Evolutionary conservation across 2,797 vertebrate species (phyloP).

Genomic region (Passerculus sandwichensis): DNA sequence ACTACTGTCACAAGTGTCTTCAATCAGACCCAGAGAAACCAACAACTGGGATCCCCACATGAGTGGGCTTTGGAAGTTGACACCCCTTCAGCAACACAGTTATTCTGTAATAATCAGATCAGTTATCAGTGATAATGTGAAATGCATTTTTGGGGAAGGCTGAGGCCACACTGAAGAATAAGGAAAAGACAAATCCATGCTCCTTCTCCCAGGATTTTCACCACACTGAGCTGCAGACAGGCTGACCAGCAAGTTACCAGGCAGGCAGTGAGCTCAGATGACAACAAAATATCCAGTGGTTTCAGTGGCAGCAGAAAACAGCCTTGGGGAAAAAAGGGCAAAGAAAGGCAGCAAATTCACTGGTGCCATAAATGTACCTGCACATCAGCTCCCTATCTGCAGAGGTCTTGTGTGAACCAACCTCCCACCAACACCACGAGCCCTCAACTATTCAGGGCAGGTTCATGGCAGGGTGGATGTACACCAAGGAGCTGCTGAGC

Average conservation of each 20-base stretch:
- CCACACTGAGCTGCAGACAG: background rate
- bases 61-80: background rate
- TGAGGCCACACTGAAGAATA: background rate
- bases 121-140: background rate
- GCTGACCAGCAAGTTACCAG: background rate
- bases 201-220: background rate
- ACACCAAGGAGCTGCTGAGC: background rate
- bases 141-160: background rate
- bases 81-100: background rate
- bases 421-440: background rate
- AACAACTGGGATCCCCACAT: too few species aligned
- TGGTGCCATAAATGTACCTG: background rate
- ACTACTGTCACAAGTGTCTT: too few species aligned
- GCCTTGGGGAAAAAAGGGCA: background rate
- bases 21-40: too few species aligned
- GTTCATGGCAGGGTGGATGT: accelerated
- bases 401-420: background rate
- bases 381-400: background rate
- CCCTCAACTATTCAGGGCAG: background rate
- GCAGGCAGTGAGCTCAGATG: background rate
- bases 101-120: background rate
- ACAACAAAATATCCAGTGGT: background rate
- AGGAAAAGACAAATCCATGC: background rate
- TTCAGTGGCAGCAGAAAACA: background rate
- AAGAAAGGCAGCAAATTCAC: background rate